Evolutionary conservation across 2,888 invertebrate species (phyloP).

Genomic region (Epinotia ramella): DNA sequence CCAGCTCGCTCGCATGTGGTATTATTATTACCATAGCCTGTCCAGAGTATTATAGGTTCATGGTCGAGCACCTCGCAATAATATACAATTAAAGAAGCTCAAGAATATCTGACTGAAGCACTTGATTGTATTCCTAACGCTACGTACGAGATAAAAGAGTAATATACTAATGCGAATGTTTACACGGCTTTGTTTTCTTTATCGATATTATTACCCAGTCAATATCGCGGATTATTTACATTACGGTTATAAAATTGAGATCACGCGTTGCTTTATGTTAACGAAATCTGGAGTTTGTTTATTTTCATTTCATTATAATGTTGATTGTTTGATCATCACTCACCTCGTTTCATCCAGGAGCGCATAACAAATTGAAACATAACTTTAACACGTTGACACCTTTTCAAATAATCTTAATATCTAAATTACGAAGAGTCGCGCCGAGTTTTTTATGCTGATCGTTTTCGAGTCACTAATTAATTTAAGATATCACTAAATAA

Average conservation of each 20-base stretch:
- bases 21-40: no score
- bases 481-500: conserved; percentile 10
- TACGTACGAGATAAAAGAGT: neutral
- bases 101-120: no score
- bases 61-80: no score
- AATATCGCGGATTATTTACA: conserved; percentile 30
- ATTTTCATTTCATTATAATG: conserved; percentile 36
- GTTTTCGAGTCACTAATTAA: neutral
- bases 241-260: conserved; percentile 30
- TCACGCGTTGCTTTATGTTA: conserved; percentile 20
- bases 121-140: neutral
- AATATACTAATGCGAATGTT: conserved; percentile 16
- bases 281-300: conserved; percentile 25
- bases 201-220: conserved; percentile 16
- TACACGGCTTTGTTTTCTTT: conserved; percentile 23
- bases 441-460: conserved; percentile 19
- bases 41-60: no score
- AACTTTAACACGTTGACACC: conserved; percentile 21
- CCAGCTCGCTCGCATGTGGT: no score
- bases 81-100: no score
- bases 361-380: conserved; percentile 35
- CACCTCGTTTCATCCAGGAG: conserved; percentile 13
- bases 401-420: conserved; percentile 18
- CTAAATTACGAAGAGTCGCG: conserved; percentile 5
- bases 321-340: conserved; percentile 28